phyloP scores from a whole-genome alignment of 1,140 invertebrate genomes.

The Drosophila ambigua region DNA sequence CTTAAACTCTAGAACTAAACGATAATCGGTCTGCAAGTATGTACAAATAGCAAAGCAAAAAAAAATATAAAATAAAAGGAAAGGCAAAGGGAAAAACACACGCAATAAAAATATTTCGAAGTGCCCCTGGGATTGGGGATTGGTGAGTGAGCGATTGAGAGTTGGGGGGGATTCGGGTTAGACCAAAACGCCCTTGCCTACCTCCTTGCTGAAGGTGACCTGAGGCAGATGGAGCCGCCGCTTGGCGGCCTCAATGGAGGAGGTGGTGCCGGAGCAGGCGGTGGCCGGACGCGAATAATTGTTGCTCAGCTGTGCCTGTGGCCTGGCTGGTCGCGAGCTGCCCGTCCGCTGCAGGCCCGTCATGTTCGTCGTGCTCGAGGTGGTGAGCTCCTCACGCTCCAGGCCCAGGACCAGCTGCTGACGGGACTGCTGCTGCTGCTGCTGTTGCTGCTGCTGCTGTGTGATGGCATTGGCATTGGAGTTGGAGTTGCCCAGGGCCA shows the following conservation, averaged over 20 bases:
- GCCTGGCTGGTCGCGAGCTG: constrained; percentile 11
- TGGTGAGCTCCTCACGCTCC: constrained; percentile 55
- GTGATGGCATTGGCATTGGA: constrained; percentile 11
- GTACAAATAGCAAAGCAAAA: constrained; percentile 40
- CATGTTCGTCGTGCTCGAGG: constrained; percentile 25
- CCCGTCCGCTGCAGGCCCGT: constrained; percentile 47
- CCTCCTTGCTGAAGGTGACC: constrained; percentile 93
- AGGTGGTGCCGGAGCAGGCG: constrained; percentile 85
- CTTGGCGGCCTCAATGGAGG: constrained; percentile 85
- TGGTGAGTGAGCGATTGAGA: background rate
- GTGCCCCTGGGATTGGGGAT: background rate
- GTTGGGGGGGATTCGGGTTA: constrained; percentile 49
- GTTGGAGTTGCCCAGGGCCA: constrained; percentile 10
- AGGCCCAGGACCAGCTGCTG: constrained; percentile 12
- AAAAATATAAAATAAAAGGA: background rate
- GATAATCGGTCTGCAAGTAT: constrained; percentile 41
- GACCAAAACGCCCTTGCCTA: constrained; percentile 86
- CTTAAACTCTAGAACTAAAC: constrained; percentile 65
- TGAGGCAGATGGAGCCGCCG: constrained; percentile 89
- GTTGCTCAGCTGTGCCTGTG: constrained; percentile 26
- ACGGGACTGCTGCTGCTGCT: constrained; percentile 11
- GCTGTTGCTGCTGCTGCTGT: constrained; percentile 39
- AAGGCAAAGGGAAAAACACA: background rate
- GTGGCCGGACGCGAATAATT: constrained; percentile 84
- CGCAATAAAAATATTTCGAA: background rate